A percentile compares a stretch with the other conserved stretches of the same genome.
Evolutionary conservation across 2,888 invertebrate species (phyloP).

Genomic region (Hofmannophila pseudospretella): DNA sequence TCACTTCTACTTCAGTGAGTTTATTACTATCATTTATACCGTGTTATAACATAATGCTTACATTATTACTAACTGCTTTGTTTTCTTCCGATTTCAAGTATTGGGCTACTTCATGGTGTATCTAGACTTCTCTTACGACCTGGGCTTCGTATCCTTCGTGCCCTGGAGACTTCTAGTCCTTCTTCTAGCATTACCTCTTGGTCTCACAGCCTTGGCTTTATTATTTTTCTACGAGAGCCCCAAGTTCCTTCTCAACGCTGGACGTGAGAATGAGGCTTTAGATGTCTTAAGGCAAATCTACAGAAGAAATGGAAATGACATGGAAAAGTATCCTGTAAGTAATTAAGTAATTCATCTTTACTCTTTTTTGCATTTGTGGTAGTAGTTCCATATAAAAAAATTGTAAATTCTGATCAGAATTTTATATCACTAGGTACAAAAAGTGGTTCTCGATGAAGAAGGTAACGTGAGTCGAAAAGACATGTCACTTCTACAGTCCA

Average conservation of each 20-base stretch:
- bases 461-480: conserved; percentile 14
- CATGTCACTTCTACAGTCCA: conserved; percentile 30
- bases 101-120: conserved; percentile 28
- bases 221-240: conserved; percentile 82
- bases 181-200: conserved; percentile 69
- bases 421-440: conserved; percentile 22
- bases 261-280: conserved; percentile 76
- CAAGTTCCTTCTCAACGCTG: conserved; percentile 81
- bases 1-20: conserved; percentile 38
- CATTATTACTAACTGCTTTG: too few relatives aligned
- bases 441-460: conserved; percentile 23
- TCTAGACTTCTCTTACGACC: conserved; percentile 24
- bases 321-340: conserved; percentile 2
- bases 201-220: conserved; percentile 72
- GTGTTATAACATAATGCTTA: too few relatives aligned
- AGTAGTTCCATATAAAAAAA: too few relatives aligned
- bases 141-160: conserved; percentile 28
- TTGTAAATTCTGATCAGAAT: too few relatives aligned
- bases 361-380: too few relatives aligned
- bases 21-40: too few relatives aligned
- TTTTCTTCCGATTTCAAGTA: conserved; percentile 17
- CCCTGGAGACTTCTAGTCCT: conserved; percentile 39
- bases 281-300: conserved; percentile 75
- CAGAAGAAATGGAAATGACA: conserved; percentile 55
- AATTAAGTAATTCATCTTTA: too few relatives aligned